Evolutionary conservation across 2,888 invertebrate genomes (phyloP).

Genomic region (Dastarcus helophoroides): DNA sequence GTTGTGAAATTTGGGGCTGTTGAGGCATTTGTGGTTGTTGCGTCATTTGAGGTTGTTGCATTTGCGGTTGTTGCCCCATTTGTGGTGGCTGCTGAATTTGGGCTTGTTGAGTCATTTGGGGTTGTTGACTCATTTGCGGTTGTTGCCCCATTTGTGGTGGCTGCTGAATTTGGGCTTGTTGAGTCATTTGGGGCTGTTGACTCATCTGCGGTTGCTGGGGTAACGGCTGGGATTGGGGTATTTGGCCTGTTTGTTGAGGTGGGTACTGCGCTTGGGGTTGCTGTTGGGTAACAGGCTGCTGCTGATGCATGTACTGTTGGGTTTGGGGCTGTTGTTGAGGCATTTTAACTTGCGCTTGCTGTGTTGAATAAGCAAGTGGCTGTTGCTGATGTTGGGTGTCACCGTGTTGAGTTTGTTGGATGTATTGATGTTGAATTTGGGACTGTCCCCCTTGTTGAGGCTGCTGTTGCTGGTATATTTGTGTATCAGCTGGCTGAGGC

Average conservation of each 20-base stretch:
- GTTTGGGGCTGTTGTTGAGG: conserved; percentile 17
- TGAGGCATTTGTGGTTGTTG: conserved; percentile 7
- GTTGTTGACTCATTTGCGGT: conserved; percentile 14
- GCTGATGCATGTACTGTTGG: conserved; percentile 17
- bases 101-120: conserved; percentile 14
- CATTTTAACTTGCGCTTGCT: conserved; percentile 8
- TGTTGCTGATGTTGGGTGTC: conserved; percentile 7
- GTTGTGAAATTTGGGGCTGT: conserved; percentile 2
- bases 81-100: conserved; percentile 14
- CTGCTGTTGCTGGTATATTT: conserved; percentile 12
- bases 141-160: conserved; percentile 11
- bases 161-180: conserved; percentile 14
- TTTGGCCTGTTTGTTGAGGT: conserved; percentile 12
- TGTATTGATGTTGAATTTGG: conserved; percentile 16
- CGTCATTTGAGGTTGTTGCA: too few species aligned
- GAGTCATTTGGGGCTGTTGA: conserved; percentile 16
- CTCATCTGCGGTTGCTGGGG: conserved; percentile 7
- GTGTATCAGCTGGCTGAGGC: conserved; percentile 1
- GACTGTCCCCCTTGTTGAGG: conserved; percentile 12
- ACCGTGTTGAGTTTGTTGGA: conserved; percentile 15
- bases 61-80: conserved; percentile 8
- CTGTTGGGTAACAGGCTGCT: conserved; percentile 11
- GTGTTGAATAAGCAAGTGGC: conserved; percentile 14
- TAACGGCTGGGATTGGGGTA: conserved; percentile 10
- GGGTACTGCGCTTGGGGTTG: conserved; percentile 17